Evolutionary conservation across 2,888 invertebrate species (phyloP).

Genomic region (Amiota communis): DNA sequence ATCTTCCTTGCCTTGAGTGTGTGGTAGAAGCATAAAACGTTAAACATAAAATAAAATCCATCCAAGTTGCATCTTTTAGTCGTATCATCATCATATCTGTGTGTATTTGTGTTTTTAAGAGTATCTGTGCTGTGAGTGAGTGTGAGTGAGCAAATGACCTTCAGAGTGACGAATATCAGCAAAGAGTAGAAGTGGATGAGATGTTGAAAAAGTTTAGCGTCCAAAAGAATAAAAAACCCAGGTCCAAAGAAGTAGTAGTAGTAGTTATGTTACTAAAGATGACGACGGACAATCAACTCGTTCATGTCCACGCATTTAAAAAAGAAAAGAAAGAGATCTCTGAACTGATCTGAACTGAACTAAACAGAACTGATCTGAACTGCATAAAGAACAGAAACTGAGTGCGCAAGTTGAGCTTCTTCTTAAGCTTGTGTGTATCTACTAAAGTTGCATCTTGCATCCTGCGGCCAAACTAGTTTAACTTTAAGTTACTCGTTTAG

Average conservation of each 20-base stretch:
- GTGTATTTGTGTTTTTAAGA: no score
- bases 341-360: neutral
- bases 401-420: neutral
- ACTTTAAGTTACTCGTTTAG: conserved; percentile 21
- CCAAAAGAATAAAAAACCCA: neutral
- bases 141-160: conserved; percentile 19
- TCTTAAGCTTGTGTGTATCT: neutral
- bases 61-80: no score
- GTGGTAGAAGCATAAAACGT: no score
- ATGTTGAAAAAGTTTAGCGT: neutral
- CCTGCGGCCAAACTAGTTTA: conserved; percentile 25
- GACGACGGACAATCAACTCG: no score
- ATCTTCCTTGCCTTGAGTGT: no score
- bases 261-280: no score
- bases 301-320: neutral
- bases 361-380: neutral
- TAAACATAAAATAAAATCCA: no score
- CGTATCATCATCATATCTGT: no score
- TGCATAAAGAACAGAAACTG: neutral
- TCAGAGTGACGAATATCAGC: conserved; percentile 24
- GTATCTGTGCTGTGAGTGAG: no score
- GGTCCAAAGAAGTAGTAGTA: neutral
- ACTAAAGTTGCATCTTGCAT: neutral
- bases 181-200: neutral
- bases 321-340: neutral